A percentile compares a stretch with the other conserved stretches of the same genome.
Conservation (phyloP, 2,113 vertebrate species). For the Anser brachyrhynchus region DNA sequence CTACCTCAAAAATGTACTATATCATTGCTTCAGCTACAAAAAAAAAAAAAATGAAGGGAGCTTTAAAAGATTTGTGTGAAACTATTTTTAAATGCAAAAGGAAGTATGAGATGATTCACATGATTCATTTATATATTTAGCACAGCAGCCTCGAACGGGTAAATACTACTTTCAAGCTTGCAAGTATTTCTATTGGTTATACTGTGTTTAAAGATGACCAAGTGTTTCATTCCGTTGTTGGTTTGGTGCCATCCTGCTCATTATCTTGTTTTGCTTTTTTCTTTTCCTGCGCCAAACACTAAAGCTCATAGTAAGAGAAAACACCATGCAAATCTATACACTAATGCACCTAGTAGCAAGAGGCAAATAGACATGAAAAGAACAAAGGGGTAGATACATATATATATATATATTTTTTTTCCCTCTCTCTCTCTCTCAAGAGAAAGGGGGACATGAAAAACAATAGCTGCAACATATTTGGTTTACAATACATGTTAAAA, state of each 20-base stretch:
- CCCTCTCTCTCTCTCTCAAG: neutral
- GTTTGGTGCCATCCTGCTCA: neutral
- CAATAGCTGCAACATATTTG: conserved; percentile 30
- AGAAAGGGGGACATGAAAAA: conserved; percentile 24
- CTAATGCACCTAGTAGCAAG: neutral
- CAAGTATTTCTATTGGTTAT: neutral
- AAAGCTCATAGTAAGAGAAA: conserved; percentile 28
- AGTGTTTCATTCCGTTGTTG: conserved; percentile 14
- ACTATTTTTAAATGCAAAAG: conserved; percentile 17
- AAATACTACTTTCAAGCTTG: neutral
- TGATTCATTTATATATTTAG: neutral
- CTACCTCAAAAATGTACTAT: neutral
- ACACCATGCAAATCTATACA: neutral
- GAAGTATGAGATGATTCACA: neutral
- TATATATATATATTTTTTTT: conserved; percentile 2
- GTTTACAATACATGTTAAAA: conserved; percentile 46
- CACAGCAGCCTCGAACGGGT: neutral
- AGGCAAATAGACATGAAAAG: neutral
- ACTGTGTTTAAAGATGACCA: neutral
- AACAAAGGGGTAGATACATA: neutral
- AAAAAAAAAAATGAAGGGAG: neutral
- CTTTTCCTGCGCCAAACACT: neutral
- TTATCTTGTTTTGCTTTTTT: neutral
- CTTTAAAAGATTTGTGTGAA: conserved; percentile 15
- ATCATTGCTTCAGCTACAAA: neutral